These are phyloP conservation scores for Eueremaeus valkanovi DNA, from an alignment of 2,888 invertebrate genomes.

Conservation along the genomic window DNA sequence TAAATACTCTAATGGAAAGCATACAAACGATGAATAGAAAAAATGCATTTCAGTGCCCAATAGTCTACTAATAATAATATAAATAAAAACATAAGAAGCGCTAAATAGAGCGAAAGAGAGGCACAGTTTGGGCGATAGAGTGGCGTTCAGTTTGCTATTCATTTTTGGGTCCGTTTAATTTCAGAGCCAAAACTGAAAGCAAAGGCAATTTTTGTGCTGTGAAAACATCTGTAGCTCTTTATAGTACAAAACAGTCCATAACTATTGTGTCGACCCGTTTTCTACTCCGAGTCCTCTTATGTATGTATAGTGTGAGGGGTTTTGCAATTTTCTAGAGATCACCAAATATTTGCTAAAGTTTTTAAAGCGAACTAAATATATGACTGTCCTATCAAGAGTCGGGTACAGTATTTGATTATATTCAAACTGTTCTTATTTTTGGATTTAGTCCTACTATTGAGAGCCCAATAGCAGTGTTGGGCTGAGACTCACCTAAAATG, in stretches of 20 bases:
- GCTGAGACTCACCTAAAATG: neutral
- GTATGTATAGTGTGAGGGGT: constrained; percentile 13
- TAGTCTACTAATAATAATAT: constrained; percentile 1
- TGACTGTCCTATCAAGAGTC: neutral
- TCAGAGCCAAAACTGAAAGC: neutral
- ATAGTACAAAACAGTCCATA: constrained; percentile 27
- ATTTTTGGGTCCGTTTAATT: too few species aligned
- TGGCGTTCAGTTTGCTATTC: neutral
- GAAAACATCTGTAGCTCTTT: constrained; percentile 33
- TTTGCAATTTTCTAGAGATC: constrained; percentile 16
- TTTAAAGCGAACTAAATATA: neutral
- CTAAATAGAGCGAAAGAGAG: constrained; percentile 14
- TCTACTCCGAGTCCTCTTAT: too few species aligned
- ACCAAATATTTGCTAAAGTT: constrained; percentile 25
- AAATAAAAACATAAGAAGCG: neutral
- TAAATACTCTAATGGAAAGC: neutral
- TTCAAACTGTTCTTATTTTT: neutral
- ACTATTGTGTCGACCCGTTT: constrained; percentile 23
- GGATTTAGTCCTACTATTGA: neutral
- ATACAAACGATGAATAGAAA: neutral
- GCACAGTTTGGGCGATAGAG: neutral
- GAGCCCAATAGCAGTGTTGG: neutral
- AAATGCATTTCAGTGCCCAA: neutral
- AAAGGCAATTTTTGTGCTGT: too few species aligned
- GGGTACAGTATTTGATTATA: neutral